phyloP scores from a whole-genome alignment of 2,888 invertebrate species.

The Pristionchus japonicus region DNA sequence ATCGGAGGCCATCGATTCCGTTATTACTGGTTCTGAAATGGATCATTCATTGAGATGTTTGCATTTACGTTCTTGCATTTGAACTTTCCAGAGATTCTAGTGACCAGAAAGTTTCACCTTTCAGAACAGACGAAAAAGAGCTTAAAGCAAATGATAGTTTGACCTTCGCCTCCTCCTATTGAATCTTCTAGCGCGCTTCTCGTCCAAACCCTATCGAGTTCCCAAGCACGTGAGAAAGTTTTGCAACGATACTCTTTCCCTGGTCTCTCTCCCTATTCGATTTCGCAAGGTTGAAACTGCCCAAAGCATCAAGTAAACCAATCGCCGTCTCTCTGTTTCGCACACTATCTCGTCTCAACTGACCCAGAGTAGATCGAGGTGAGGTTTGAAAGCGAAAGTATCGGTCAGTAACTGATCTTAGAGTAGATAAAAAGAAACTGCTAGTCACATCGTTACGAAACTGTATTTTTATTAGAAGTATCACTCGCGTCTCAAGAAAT shows the following conservation, averaged over 20 bases:
- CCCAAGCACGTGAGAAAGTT: not conserved
- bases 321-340: too few species aligned
- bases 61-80: too few species aligned
- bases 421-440: not conserved
- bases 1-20: slow-evolving; percentile 37
- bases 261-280: not conserved
- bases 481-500: too few species aligned
- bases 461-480: not conserved
- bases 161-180: not conserved
- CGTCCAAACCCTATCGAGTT: slow-evolving; percentile 5
- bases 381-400: not conserved
- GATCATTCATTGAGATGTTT: too few species aligned
- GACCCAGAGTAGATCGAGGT: not conserved
- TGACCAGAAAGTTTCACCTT: too few species aligned
- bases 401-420: not conserved
- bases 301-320: too few species aligned
- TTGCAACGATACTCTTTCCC: not conserved
- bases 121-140: too few species aligned
- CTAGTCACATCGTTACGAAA: not conserved
- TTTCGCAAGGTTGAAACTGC: not conserved
- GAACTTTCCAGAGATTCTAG: too few species aligned
- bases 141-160: not conserved
- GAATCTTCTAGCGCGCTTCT: not conserved
- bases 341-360: too few species aligned
- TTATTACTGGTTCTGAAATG: slow-evolving; percentile 42